These are phyloP conservation scores for Melanargia galathea DNA, from an alignment of 2,888 invertebrate genomes.

Conservation along the genomic window DNA sequence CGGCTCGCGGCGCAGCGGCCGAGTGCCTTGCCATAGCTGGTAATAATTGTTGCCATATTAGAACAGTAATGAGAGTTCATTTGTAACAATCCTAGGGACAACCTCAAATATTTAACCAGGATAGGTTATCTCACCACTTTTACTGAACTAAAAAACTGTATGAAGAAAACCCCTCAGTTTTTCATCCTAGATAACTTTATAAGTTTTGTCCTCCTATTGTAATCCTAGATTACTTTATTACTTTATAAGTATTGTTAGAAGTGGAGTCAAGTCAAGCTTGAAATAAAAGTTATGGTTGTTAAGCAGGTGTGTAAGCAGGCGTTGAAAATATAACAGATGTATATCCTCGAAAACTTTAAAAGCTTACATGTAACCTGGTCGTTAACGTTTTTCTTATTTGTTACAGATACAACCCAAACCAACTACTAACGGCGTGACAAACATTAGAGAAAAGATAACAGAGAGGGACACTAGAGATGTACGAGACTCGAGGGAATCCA, in stretches of 20 bases:
- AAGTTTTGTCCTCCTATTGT: too few species aligned
- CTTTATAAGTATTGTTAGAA: too few species aligned
- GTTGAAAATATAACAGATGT: too few species aligned
- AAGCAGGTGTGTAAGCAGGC: too few species aligned
- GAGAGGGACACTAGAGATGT: conserved; percentile 59
- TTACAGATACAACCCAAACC: conserved; percentile 78
- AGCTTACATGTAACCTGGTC: neutral
- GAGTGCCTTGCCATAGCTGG: conserved; percentile 29
- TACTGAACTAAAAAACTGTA: too few species aligned
- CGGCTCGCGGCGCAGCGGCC: conserved; percentile 39
- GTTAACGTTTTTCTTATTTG: conserved; percentile 44
- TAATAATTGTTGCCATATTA: neutral
- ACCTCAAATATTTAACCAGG: neutral
- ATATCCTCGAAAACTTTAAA: too few species aligned
- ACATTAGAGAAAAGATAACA: conserved; percentile 59
- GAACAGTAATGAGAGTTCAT: neutral
- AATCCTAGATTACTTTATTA: too few species aligned
- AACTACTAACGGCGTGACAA: conserved; percentile 72
- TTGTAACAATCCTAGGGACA: neutral
- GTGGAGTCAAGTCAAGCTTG: too few species aligned
- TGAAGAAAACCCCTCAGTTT: too few species aligned
- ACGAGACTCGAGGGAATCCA: conserved; percentile 48
- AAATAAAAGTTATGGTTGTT: too few species aligned
- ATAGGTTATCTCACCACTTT: too few species aligned
- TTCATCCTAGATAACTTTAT: too few species aligned